Evolutionary conservation across 2,113 vertebrate genomes (phyloP).

Genomic region (Isurus oxyrinchus): DNA sequence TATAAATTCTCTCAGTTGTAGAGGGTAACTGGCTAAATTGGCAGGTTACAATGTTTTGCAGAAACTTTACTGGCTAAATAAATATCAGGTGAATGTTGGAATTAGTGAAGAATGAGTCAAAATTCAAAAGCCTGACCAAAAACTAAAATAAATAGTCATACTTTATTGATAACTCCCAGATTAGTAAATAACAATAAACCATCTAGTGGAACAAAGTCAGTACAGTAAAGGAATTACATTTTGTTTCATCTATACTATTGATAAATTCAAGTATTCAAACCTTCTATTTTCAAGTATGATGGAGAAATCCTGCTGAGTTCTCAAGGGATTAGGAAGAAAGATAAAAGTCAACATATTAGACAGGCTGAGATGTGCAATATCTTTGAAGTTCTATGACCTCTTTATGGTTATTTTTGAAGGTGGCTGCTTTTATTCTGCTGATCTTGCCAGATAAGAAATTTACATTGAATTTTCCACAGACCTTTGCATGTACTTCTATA

Average conservation of each 20-base stretch:
- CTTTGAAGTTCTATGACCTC: not conserved
- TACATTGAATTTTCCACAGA: slow-evolving; percentile 10
- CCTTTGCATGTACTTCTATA: not conserved
- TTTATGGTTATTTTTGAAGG: slow-evolving; percentile 25
- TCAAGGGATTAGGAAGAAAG: not conserved
- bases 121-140: not conserved
- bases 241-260: not conserved
- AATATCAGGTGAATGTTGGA: not conserved
- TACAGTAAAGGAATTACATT: not conserved
- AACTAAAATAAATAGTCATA: not conserved
- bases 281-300: not conserved
- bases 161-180: not conserved
- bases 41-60: not conserved
- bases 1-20: too few species aligned
- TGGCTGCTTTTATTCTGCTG: slow-evolving; percentile 20
- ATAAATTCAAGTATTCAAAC: not conserved
- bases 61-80: not conserved
- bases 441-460: slow-evolving; percentile 4
- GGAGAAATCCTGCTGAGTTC: not conserved
- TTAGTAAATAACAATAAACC: not conserved
- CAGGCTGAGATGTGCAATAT: slow-evolving; percentile 14
- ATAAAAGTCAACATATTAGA: not conserved
- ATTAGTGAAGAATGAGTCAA: not conserved
- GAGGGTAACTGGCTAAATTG: not conserved
- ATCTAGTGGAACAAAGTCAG: not conserved